Evolutionary conservation across 2,888 invertebrate species (phyloP), one percentile per base, ranked within the genome.

Genomic region (Apodemia duryi): DNA sequence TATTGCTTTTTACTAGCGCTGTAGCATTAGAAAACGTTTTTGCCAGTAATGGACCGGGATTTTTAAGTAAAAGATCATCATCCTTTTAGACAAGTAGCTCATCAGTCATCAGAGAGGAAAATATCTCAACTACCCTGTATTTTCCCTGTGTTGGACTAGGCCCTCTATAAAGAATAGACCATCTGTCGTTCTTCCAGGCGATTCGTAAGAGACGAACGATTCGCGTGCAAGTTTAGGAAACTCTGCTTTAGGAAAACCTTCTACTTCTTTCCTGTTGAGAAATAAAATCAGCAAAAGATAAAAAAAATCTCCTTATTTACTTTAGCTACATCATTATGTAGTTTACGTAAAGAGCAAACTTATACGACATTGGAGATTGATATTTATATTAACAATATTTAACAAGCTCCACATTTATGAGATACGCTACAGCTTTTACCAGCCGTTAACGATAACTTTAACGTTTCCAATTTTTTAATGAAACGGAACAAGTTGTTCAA

Each of bases 1-100:
- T 32, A 57, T 57, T 32, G 29, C 57, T 62, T 13, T 29, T 66
- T 68, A 65, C 70, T 63, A 61, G 62, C 51, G 61, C 43, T 64
- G 63, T 46, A 61, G 64, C 46, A 2, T 46, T 46, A 46, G 46
- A 46, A 13, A 46, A 41, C 38, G 38, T 38, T 38, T 38, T 38
- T 38, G 6, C 6, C 38, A 6, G 5, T 38, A 38, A 38, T 38
- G 5, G 6, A 6, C 6, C 38, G 38, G 38, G 38, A 38, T 38
- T 38, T 38, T 38, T 38, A 38, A 5, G 38, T 6, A 38, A 38
- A 32, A 32, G 21, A 21, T 21, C 32, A 38, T 7, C 38, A 38
- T 38, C 7, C 38, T 38, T 38, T 38, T 7, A 7, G 38, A 7
- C 38, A 38, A 38, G 38, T 38, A 38, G 38, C 38, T 38, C 6